phyloP scores from a whole-genome alignment of 2,888 invertebrate species.

The Formica aserva region DNA sequence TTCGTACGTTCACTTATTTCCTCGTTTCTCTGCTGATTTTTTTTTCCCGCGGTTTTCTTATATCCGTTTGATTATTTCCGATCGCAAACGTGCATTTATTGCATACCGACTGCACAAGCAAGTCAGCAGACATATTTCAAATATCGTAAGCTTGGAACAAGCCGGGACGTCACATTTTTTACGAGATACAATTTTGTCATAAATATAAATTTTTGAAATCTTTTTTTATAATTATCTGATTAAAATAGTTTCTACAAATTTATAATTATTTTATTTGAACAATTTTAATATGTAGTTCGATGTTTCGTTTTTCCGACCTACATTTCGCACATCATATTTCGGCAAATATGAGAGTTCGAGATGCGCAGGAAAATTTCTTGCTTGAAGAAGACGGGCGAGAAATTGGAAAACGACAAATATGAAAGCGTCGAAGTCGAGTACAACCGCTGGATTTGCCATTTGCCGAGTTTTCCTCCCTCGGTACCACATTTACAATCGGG shows the following conservation, averaged over 20 bases:
- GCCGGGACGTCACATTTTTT: not conserved
- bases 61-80: not conserved
- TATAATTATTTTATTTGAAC: not conserved
- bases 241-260: not conserved
- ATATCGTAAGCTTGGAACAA: not conserved
- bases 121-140: not conserved
- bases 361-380: not conserved
- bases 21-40: not conserved
- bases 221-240: not conserved
- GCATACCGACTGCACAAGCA: not conserved
- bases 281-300: not conserved
- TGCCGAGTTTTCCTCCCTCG: not conserved
- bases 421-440: constrained; percentile 27
- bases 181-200: not conserved
- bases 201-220: not conserved
- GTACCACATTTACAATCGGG: constrained; percentile 56
- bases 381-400: constrained; percentile 28
- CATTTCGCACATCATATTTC: not conserved
- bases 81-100: not conserved
- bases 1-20: constrained; percentile 15
- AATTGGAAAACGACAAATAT: constrained; percentile 48
- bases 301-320: not conserved
- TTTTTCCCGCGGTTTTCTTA: not conserved
- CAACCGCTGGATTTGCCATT: constrained; percentile 24
- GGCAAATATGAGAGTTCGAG: constrained; percentile 13